Evolutionary conservation across 2,797 vertebrate genomes (phyloP), one percentile per base, ranked within the genome.

Genomic region (Momotus momota): DNA sequence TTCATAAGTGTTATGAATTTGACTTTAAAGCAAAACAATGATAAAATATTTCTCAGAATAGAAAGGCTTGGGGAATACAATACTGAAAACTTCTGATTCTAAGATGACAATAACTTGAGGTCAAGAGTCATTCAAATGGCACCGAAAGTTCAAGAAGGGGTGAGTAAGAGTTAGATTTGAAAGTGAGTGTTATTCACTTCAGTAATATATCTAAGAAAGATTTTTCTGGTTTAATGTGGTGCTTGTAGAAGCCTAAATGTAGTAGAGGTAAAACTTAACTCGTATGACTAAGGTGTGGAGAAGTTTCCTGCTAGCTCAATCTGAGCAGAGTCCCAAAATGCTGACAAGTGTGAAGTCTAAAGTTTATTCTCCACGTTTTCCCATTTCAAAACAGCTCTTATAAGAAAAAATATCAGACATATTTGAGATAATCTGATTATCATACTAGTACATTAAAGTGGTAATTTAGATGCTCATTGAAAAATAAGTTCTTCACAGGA

Each of bases 51-150:
- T 27, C 43, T 77, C 18, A 49, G 40, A 79, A 78, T 6, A 52
- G 75, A 88, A 87, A 84, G 26, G 1, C 73, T 64, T 64, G 27
- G 31, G 18, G 66, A 66, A 29, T 48, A 33, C 7, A 31, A 25
- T 58, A 31, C 43, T 84, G 73, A 38, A 60, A 71, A 23, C 12
- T 71, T 89, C 49, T 77, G 45, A 49, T 91, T 92, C 29, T 60
- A 80, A 54, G 38, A 71, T 19, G 41, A 49, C 5, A 57, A 7
- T 87, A 67, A 38, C 41, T 69, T 74, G 62, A 64, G 49, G 40
- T 45, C 78, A 82, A 51, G 10, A 82, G 7, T 48, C 11, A 29
- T 66, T 84, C 7, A n/a, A 73, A 91, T 79, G 25, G 27, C 60
- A 40, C 60, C 84, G 17, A 69, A 74, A 92, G 77, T 77, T 90